Evolutionary conservation across 1,140 invertebrate genomes (phyloP).

Genomic region (Diachasmimorpha longicaudata): DNA sequence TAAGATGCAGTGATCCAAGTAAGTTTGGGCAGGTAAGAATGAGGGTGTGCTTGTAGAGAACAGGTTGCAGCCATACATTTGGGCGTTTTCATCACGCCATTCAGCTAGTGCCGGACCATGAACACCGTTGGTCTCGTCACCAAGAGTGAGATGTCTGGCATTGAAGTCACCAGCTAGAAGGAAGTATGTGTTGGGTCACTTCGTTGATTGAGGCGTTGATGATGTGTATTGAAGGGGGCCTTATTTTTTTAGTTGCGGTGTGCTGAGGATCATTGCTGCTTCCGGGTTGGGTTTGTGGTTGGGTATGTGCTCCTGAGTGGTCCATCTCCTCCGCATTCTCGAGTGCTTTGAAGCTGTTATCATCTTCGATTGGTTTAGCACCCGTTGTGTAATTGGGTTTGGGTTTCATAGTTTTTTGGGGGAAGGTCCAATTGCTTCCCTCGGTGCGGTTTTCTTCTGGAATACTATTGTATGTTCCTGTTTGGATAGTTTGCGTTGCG

Average conservation of each 20-base stretch:
- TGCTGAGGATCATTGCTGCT: too few species aligned
- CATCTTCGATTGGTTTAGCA: too few species aligned
- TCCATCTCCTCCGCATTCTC: too few species aligned
- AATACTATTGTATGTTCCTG: too few species aligned
- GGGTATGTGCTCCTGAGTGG: too few species aligned
- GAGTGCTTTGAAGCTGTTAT: too few species aligned
- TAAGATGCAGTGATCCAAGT: slow-evolving; percentile 14
- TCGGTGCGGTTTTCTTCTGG: neutral
- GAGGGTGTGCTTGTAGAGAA: neutral
- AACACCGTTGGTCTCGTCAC: neutral
- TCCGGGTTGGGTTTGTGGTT: too few species aligned
- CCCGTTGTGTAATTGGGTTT: too few species aligned
- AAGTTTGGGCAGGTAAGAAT: neutral
- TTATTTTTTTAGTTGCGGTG: neutral
- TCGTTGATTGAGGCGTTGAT: slow-evolving; percentile 3
- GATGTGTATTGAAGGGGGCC: too few species aligned
- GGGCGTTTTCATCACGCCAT: neutral
- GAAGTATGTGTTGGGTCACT: slow-evolving; percentile 1
- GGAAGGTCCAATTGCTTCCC: too few species aligned
- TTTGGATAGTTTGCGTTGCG: neutral
- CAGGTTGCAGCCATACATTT: neutral
- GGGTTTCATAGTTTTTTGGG: too few species aligned
- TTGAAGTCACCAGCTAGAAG: slow-evolving; percentile 18
- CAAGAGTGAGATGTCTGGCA: neutral
- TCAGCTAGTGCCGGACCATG: neutral